phyloP scores from a whole-genome alignment of 2,797 vertebrate genomes.

The Antennarius maculatus region DNA sequence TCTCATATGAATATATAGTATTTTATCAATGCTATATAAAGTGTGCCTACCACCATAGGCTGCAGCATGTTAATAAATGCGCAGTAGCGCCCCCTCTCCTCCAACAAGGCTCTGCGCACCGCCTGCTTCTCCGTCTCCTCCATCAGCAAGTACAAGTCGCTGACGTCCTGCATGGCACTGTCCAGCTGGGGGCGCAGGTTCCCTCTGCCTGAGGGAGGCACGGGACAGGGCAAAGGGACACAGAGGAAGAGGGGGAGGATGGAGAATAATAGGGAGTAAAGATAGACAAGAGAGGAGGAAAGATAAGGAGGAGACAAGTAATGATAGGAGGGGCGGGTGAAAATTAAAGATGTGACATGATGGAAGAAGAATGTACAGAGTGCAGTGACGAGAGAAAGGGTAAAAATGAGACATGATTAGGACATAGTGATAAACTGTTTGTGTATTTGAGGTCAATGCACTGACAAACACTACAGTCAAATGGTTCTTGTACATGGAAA shows the following conservation, averaged over 20 bases:
- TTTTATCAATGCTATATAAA: background rate
- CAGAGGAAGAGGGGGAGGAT: constrained; percentile 10
- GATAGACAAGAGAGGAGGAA: constrained; percentile 7
- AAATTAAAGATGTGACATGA: constrained; percentile 18
- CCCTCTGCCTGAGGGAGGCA: constrained; percentile 85
- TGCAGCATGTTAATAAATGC: constrained; percentile 93
- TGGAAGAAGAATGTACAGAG: constrained; percentile 6
- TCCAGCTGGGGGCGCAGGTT: constrained; percentile 96
- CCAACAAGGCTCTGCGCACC: constrained; percentile 91
- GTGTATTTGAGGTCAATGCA: constrained; percentile 38
- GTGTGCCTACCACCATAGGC: constrained; percentile 90
- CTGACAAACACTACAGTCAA: constrained; percentile 39
- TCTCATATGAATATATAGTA: no score
- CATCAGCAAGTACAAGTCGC: constrained; percentile 95
- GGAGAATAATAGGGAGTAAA: constrained; percentile 35
- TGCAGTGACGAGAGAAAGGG: constrained; percentile 25
- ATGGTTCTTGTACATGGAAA: constrained; percentile 49
- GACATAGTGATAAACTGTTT: constrained; percentile 47
- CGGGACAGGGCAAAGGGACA: background rate
- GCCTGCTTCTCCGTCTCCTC: constrained; percentile 98
- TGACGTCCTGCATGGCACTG: constrained; percentile 96
- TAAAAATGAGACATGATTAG: constrained; percentile 51
- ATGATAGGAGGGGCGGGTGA: constrained; percentile 13
- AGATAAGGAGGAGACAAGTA: constrained; percentile 30
- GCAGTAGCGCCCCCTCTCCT: constrained; percentile 95